Base-by-base conservation (phyloP, 2,888 invertebrate genomes). In the Folsomia candida region DNA sequence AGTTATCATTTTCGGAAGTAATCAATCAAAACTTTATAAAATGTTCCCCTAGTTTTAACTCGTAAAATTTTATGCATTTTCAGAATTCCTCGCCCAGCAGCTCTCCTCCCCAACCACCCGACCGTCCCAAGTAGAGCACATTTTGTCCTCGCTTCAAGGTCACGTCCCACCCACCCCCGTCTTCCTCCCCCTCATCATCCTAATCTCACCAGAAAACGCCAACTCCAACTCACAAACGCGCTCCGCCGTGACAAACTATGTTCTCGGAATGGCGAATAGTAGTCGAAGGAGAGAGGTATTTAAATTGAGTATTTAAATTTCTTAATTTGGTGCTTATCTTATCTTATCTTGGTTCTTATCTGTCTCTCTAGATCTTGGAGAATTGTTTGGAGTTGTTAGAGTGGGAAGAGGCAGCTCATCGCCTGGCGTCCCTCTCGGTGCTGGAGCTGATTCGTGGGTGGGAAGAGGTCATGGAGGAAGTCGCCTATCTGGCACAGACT, bases 331-430 rank as follows among this genome's bases (percentile, higher is more conserved):
- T 51, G 18, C 18, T 51, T 51, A 51, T 51, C 18, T 51, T 51
- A 11, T 51, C 14, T 14, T 18, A 51, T 51, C 14, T n/a, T n/a
- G n/a, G n/a, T n/a, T n/a, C n/a, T n/a, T n/a, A n/a, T n/a, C n/a
- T n/a, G n/a, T n/a, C n/a, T n/a, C n/a, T n/a, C n/a, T n/a, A n/a
- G 72, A 68, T 75, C n/a, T 65, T 72, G 22, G 70, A 72, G 51
- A 68, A 68, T 24, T 70, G 68, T 25, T 63, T 69, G 14, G 77
- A 76, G 60, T 71, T 78, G 75, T 29, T 78, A 37, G 78, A 78
- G 51, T 73, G 68, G 4, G 72, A 75, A 25, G 64, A 65, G 18
- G 47, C 70, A 18, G 51, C 65, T 11, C 75, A 76, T 51, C 62
- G 78, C 28, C 69, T 69, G 51, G 67, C 75, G 4, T 67, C 73